Conservation (phyloP, 2,888 invertebrate species). For the Chaitophorus viminalis region DNA sequence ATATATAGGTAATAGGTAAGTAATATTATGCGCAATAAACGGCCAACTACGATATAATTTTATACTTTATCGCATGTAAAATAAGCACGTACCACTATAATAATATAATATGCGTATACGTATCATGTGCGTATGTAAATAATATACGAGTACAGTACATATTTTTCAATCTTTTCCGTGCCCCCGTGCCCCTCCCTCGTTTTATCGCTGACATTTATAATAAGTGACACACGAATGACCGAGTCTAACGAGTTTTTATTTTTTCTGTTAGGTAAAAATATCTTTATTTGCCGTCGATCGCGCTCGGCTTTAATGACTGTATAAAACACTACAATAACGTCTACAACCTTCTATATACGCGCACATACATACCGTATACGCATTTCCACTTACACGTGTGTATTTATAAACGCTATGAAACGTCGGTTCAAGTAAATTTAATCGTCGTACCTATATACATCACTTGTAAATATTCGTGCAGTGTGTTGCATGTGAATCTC, state of each 20-base stretch:
- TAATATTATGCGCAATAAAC: not conserved
- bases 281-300: not conserved
- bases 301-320: not conserved
- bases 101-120: too few relatives aligned
- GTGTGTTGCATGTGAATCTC: too few relatives aligned
- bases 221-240: not conserved
- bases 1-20: too few relatives aligned
- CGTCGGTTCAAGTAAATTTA: too few relatives aligned
- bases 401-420: too few relatives aligned
- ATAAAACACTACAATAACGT: too few relatives aligned
- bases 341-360: too few relatives aligned
- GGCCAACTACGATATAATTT: not conserved
- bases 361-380: too few relatives aligned
- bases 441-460: too few relatives aligned
- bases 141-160: not conserved
- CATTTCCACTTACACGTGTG: too few relatives aligned
- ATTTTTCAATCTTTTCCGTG: not conserved
- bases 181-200: not conserved
- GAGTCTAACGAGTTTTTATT: constrained; percentile 2
- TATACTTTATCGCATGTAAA: not conserved
- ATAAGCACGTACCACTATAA: not conserved
- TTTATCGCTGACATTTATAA: constrained; percentile 6
- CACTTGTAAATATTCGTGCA: too few relatives aligned
- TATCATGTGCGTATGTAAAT: not conserved
- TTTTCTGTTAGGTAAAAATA: not conserved